A percentile compares a stretch with the other conserved stretches of the same genome.
phyloP scores from a whole-genome alignment of 2,797 vertebrate species.

The Pangasius sanitwongsei region DNA sequence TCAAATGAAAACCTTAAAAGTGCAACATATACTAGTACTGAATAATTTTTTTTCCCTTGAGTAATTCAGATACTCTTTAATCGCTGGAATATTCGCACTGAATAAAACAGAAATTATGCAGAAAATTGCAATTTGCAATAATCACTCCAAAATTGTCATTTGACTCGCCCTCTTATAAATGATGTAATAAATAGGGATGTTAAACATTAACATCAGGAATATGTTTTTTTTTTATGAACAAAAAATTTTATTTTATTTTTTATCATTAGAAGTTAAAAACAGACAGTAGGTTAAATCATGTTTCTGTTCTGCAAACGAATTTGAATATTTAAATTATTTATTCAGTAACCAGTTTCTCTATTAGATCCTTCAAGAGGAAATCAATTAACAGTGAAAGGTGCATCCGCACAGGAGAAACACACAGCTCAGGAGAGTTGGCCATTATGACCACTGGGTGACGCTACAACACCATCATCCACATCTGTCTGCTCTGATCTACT shows the following conservation, averaged over 20 bases:
- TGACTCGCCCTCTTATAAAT: neutral
- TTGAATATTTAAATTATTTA: neutral
- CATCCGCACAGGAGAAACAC: neutral
- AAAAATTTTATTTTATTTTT: too few relatives aligned
- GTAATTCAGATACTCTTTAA: neutral
- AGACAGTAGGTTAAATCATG: neutral
- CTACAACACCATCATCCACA: neutral
- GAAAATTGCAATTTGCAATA: neutral
- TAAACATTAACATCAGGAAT: neutral
- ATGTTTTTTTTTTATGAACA: neutral
- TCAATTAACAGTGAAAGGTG: neutral
- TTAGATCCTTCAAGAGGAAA: neutral
- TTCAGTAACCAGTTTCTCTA: neutral
- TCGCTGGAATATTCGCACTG: neutral
- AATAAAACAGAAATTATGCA: too few relatives aligned
- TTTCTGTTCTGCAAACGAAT: neutral
- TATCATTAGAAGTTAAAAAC: neutral
- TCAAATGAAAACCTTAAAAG: too few relatives aligned
- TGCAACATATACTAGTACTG: too few relatives aligned
- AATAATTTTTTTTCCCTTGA: neutral
- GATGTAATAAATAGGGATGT: neutral
- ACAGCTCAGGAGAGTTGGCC: neutral
- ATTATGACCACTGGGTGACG: neutral
- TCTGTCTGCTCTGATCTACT: neutral
- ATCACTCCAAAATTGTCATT: neutral